phyloP scores from a whole-genome alignment of 92 coral and sea anemone genomes.

The Phenganax stokvisi region DNA sequence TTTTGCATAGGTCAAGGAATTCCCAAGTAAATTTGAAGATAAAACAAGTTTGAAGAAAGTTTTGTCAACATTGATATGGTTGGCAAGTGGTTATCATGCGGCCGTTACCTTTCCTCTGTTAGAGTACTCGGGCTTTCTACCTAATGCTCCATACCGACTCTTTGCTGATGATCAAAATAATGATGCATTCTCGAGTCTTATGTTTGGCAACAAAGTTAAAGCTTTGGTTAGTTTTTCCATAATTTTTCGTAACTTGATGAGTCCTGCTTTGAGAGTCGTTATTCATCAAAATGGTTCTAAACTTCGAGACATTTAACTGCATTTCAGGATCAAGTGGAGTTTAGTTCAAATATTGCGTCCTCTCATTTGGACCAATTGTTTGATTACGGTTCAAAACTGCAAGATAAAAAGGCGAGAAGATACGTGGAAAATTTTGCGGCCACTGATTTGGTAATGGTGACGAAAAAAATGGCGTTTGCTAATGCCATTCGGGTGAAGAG shows the following conservation, averaged over 20 bases:
- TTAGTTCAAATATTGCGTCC: conserved; percentile 76
- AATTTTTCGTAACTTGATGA: neutral
- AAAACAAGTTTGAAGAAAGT: conserved; percentile 43
- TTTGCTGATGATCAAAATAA: conserved; percentile 69
- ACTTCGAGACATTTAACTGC: too few species aligned
- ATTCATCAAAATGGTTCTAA: too few species aligned
- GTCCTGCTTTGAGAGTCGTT: too few species aligned
- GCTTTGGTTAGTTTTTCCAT: conserved; percentile 62
- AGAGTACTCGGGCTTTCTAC: conserved; percentile 94
- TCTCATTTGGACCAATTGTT: conserved; percentile 84
- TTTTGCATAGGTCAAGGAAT: conserved; percentile 58
- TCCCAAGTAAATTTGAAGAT: conserved; percentile 62
- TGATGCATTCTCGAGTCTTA: conserved; percentile 60
- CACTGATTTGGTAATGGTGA: conserved; percentile 54
- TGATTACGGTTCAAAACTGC: conserved; percentile 69
- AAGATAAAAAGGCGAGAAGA: conserved; percentile 61
- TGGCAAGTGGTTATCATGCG: conserved; percentile 82
- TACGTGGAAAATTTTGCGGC: conserved; percentile 51
- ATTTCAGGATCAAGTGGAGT: conserved; percentile 78
- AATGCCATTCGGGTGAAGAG: conserved; percentile 61
- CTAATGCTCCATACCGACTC: conserved; percentile 89
- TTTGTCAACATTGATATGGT: conserved; percentile 74
- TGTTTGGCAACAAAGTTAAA: conserved; percentile 97
- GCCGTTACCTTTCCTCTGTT: conserved; percentile 76
- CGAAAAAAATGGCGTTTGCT: conserved; percentile 55